Evolutionary conservation across 2,888 invertebrate genomes (phyloP).

Genomic region (Drosophila mimica): DNA sequence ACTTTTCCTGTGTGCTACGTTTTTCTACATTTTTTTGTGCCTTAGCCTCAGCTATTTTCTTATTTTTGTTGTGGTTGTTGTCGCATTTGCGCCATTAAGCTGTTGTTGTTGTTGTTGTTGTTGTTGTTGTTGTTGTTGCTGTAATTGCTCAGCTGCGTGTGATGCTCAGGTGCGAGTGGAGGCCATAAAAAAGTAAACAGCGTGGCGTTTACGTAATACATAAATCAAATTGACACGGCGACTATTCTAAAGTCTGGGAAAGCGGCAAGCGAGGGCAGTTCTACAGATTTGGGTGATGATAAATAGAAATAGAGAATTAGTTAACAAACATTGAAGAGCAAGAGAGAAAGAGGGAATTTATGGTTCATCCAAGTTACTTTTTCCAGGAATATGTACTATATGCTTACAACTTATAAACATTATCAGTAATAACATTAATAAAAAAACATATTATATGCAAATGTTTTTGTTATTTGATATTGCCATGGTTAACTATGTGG

Average conservation of each 20-base stretch:
- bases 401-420: neutral
- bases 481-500: neutral
- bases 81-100: constrained; percentile 57
- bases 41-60: constrained; percentile 18
- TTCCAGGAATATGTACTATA: neutral
- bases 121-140: constrained; percentile 53
- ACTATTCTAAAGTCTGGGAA: constrained; percentile 27
- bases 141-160: constrained; percentile 68
- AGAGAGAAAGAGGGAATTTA: neutral
- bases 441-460: neutral
- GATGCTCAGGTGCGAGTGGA: constrained; percentile 60
- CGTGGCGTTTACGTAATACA: constrained; percentile 65
- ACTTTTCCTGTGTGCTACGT: constrained; percentile 54
- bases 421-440: neutral
- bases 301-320: neutral
- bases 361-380: neutral
- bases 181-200: constrained; percentile 60
- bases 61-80: constrained; percentile 14
- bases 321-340: neutral
- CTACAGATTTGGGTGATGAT: neutral
- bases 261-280: neutral
- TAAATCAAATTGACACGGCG: constrained; percentile 49
- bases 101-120: constrained; percentile 34
- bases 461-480: neutral
- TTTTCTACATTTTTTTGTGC: constrained; percentile 23